These are phyloP conservation scores for Heteractis magnifica DNA, from an alignment of 92 coral and sea anemone genomes.

Conservation along the genomic window DNA sequence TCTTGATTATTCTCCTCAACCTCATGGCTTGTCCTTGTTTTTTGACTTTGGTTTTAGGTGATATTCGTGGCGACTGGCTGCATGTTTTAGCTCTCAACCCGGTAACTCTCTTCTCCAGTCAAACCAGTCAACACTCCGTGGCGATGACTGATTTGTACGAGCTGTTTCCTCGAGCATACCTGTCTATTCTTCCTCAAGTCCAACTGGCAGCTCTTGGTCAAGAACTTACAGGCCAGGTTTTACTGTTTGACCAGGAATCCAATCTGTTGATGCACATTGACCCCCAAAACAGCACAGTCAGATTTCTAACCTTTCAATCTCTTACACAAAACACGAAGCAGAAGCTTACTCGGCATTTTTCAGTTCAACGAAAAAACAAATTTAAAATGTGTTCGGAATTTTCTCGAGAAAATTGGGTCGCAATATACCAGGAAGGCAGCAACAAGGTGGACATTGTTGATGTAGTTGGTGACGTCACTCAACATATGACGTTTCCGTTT, in stretches of 20 bases:
- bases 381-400: conserved; percentile 62
- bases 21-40: no score
- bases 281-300: conserved; percentile 58
- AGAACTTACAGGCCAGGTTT: conserved; percentile 71
- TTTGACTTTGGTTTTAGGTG: conserved; percentile 45
- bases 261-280: conserved; percentile 66
- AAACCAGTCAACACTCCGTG: conserved; percentile 81
- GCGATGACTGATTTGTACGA: conserved; percentile 67
- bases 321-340: conserved; percentile 69
- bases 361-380: conserved; percentile 59
- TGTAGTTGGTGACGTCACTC: conserved; percentile 55
- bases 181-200: conserved; percentile 67
- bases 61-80: conserved; percentile 88
- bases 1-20: background rate
- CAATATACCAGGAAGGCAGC: conserved; percentile 73
- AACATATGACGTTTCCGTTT: conserved; percentile 93
- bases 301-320: conserved; percentile 65
- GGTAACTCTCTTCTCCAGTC: conserved; percentile 79
- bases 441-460: conserved; percentile 82
- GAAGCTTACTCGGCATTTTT: conserved; percentile 88
- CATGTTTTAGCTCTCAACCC: conserved; percentile 85
- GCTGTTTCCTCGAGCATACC: conserved; percentile 69
- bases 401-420: conserved; percentile 76
- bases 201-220: conserved; percentile 87
- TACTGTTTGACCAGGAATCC: conserved; percentile 78